phyloP scores from a whole-genome alignment of 1,140 invertebrate genomes.

The Mactra quadrangularis region DNA sequence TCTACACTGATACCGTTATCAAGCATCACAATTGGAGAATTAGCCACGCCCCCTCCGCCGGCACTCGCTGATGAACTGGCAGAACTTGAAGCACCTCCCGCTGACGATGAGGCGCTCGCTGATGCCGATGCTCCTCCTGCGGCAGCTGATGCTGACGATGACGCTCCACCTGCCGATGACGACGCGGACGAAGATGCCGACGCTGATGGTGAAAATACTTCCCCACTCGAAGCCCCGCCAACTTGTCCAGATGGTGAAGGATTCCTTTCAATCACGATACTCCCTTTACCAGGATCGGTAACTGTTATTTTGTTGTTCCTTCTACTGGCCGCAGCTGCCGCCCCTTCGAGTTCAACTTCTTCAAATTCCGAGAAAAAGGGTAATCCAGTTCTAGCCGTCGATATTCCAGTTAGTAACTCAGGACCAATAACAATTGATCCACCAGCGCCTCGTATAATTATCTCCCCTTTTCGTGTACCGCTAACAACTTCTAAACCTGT shows the following conservation, averaged over 20 bases:
- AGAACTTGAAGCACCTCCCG: not conserved
- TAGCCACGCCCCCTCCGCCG: not conserved
- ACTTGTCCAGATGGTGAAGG: not conserved
- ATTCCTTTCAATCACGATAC: not conserved
- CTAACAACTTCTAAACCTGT: not conserved
- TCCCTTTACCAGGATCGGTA: not conserved
- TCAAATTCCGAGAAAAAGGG: slow-evolving; percentile 23
- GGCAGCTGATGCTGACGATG: not conserved
- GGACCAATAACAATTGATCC: slow-evolving; percentile 15
- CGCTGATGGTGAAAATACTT: not conserved
- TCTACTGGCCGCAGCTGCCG: not conserved
- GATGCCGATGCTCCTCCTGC: not conserved
- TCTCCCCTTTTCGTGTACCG: slow-evolving; percentile 1
- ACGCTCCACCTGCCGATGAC: not conserved
- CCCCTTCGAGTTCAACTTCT: slow-evolving; percentile 10
- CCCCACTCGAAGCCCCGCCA: not conserved
- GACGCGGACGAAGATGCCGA: not conserved
- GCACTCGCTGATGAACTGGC: not conserved
- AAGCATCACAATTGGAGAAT: not conserved
- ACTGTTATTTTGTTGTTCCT: not conserved
- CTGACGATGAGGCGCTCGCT: not conserved
- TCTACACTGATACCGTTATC: slow-evolving; percentile 20
- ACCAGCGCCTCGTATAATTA: slow-evolving; percentile 10
- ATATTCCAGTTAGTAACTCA: slow-evolving; percentile 18
- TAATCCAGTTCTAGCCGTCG: not conserved